phyloP scores from a whole-genome alignment of 2,113 vertebrate genomes.

The Psammodynastes pulverulentus region DNA sequence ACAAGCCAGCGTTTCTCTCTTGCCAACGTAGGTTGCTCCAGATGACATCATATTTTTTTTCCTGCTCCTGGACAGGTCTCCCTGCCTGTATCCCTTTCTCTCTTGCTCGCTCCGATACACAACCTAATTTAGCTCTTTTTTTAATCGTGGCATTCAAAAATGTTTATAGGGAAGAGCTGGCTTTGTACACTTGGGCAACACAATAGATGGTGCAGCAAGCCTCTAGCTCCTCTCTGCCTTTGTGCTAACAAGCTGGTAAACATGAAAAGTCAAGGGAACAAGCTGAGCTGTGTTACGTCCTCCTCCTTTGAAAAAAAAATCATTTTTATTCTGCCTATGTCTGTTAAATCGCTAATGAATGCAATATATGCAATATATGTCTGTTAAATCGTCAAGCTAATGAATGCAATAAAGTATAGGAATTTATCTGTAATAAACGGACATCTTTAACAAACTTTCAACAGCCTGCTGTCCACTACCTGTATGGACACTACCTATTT shows the following conservation, averaged over 20 bases:
- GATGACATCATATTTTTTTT: background rate
- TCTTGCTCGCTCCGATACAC: background rate
- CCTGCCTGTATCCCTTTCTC: background rate
- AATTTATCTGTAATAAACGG: background rate
- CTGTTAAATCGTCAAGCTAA: background rate
- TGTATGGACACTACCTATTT: background rate
- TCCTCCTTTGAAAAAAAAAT: background rate
- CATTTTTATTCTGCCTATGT: background rate
- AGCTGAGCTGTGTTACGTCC: background rate
- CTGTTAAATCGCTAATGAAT: background rate
- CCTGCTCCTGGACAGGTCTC: background rate
- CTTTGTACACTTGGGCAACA: background rate
- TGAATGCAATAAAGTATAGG: background rate
- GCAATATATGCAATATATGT: background rate
- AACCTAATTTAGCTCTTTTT: background rate
- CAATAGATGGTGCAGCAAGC: background rate
- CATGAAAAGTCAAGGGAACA: background rate
- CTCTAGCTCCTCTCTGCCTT: background rate
- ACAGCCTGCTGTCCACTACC: background rate
- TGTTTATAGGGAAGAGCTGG: background rate
- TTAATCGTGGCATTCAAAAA: background rate
- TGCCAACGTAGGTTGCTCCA: background rate
- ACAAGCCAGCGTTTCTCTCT: background rate
- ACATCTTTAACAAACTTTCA: background rate
- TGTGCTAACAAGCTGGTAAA: background rate